Conservation (phyloP, 2,888 invertebrate genomes). For the Erebia aethiops region DNA sequence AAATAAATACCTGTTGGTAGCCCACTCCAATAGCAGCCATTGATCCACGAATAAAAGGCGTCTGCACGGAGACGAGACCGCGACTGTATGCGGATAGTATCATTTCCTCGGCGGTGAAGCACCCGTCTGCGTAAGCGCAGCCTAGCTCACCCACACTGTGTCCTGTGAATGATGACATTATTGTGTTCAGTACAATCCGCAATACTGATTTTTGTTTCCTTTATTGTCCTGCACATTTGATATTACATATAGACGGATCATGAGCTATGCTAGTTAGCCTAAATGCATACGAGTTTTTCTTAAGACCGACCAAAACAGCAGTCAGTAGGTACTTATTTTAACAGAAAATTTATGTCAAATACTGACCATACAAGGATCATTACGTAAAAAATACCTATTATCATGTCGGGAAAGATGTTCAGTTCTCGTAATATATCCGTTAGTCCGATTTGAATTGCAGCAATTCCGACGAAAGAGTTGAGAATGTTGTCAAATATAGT, state of each 20-base stretch:
- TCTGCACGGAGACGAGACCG: slow-evolving; percentile 87
- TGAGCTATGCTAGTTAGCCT: neutral
- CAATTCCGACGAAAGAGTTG: slow-evolving; percentile 89
- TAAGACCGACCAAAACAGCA: too few species aligned
- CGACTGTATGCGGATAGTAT: slow-evolving; percentile 91
- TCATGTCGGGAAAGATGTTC: slow-evolving; percentile 87
- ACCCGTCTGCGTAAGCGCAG: slow-evolving; percentile 97
- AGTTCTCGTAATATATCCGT: slow-evolving; percentile 71
- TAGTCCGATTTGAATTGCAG: slow-evolving; percentile 86
- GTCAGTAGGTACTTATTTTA: too few species aligned
- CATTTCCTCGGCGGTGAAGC: slow-evolving; percentile 92
- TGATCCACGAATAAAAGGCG: slow-evolving; percentile 86
- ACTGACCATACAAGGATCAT: neutral
- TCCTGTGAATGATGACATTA: slow-evolving; percentile 71
- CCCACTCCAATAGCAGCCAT: slow-evolving; percentile 94
- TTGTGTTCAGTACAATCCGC: neutral
- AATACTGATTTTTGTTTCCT: neutral
- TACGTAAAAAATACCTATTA: slow-evolving; percentile 82
- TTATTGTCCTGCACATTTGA: neutral
- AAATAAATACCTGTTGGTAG: slow-evolving; percentile 69
- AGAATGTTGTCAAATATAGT: slow-evolving; percentile 82
- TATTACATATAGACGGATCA: neutral
- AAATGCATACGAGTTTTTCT: too few species aligned
- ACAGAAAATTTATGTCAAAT: neutral
- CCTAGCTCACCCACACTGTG: slow-evolving; percentile 97